phyloP scores from a whole-genome alignment of 2,797 vertebrate species.

The Stomatorhinus walkeri region DNA sequence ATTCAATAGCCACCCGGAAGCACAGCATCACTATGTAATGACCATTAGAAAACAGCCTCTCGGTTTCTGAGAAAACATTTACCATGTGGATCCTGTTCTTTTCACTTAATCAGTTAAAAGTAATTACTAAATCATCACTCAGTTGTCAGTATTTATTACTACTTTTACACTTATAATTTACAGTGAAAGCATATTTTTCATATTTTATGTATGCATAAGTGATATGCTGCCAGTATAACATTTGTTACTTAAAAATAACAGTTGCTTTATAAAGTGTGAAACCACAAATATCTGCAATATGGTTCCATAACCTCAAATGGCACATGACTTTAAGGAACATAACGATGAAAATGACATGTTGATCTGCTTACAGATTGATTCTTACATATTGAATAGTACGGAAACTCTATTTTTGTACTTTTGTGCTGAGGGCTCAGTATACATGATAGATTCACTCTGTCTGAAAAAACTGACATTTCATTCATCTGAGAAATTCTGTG shows the following conservation, averaged over 20 bases:
- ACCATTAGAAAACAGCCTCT: not conserved
- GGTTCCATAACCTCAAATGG: not conserved
- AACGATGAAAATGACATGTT: not conserved
- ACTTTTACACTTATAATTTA: not conserved
- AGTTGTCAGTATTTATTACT: not conserved
- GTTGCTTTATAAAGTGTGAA: not conserved
- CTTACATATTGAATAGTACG: constrained; percentile 28
- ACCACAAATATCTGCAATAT: not conserved
- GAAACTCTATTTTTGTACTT: constrained; percentile 24
- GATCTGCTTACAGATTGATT: not conserved
- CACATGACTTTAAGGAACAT: not conserved
- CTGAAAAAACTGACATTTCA: constrained; percentile 29
- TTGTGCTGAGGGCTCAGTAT: constrained; percentile 19
- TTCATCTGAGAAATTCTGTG: constrained; percentile 30
- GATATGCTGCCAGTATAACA: not conserved
- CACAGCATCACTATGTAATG: not conserved
- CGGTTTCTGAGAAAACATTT: not conserved
- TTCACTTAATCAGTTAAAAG: not conserved
- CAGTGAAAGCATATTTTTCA: not conserved
- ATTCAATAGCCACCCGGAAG: not conserved
- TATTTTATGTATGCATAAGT: not conserved
- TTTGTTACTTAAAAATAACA: not conserved
- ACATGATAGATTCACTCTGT: constrained; percentile 16
- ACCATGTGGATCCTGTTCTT: not conserved
- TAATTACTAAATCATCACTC: not conserved